Evolutionary conservation across 2,113 vertebrate species (phyloP).

Genomic region (Mesocricetus auratus): DNA sequence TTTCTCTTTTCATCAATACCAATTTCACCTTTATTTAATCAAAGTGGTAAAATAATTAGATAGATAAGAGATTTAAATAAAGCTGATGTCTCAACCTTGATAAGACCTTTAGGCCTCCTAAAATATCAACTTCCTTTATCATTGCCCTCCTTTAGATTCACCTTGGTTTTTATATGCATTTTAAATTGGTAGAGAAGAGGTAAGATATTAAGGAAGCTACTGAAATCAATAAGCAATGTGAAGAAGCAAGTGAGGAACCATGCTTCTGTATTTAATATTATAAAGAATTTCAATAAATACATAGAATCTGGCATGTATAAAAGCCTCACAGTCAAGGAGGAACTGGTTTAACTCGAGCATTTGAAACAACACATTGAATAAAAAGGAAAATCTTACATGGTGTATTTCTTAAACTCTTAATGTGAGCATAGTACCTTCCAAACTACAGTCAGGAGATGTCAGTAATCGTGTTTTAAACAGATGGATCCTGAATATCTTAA

Average conservation of each 20-base stretch:
- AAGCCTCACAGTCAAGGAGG: slow-evolving; percentile 53
- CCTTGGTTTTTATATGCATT: slow-evolving; percentile 64
- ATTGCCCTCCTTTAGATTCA: slow-evolving; percentile 42
- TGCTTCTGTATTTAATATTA: slow-evolving; percentile 57
- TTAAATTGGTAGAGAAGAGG: neutral
- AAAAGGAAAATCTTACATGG: slow-evolving; percentile 40
- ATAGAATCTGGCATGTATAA: neutral
- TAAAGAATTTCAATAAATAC: slow-evolving; percentile 42
- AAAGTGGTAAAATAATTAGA: slow-evolving; percentile 77
- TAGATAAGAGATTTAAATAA: slow-evolving; percentile 80
- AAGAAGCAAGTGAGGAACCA: slow-evolving; percentile 47
- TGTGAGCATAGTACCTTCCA: neutral
- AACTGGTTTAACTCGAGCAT: slow-evolving; percentile 17
- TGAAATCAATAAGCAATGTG: slow-evolving; percentile 53
- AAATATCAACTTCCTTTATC: slow-evolving; percentile 64
- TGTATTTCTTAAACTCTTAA: slow-evolving; percentile 47
- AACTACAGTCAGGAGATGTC: slow-evolving; percentile 34
- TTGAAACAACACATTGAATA: slow-evolving; percentile 36
- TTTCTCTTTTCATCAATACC: slow-evolving; percentile 82
- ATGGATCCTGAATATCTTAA: slow-evolving; percentile 13
- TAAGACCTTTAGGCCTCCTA: slow-evolving; percentile 59
- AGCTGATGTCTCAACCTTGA: slow-evolving; percentile 69
- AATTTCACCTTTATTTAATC: slow-evolving; percentile 79
- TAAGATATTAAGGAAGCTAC: neutral
- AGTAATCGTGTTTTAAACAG: neutral